Evolutionary conservation across 2,113 vertebrate species (phyloP).

Genomic region (Poecilia latipinna): DNA sequence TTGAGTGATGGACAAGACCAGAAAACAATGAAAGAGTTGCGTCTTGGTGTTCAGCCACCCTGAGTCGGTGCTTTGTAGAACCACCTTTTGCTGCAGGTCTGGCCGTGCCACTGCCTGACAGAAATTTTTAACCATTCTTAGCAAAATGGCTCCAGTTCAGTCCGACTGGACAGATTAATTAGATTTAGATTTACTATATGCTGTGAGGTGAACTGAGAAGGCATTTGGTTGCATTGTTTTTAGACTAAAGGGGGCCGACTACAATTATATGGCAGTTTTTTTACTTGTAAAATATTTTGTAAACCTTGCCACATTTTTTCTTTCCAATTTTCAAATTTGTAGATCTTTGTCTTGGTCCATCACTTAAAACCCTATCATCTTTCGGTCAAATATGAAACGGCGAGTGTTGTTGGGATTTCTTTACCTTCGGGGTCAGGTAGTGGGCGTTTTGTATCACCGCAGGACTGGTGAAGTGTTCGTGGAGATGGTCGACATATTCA

Average conservation of each 20-base stretch:
- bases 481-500: constrained; percentile 87
- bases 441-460: constrained; percentile 79
- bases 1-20: neutral
- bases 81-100: neutral
- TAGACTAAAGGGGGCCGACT: no score
- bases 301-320: no score
- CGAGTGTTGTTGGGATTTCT: neutral
- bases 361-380: neutral
- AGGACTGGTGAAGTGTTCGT: constrained; percentile 86
- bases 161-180: no score
- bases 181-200: no score
- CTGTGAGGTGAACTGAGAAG: no score
- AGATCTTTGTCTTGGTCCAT: neutral
- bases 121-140: no score
- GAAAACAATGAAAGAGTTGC: neutral
- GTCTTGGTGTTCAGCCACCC: neutral
- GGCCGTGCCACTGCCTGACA: no score
- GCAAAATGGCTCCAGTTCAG: no score
- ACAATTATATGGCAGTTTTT: no score
- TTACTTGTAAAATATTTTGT: no score
- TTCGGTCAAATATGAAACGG: neutral
- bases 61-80: no score
- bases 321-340: neutral
- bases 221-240: no score
- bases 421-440: constrained; percentile 85